A percentile compares a stretch with the other conserved stretches of the same genome.
phyloP scores from a whole-genome alignment of 2,113 vertebrate species.

The Camelus bactrianus region DNA sequence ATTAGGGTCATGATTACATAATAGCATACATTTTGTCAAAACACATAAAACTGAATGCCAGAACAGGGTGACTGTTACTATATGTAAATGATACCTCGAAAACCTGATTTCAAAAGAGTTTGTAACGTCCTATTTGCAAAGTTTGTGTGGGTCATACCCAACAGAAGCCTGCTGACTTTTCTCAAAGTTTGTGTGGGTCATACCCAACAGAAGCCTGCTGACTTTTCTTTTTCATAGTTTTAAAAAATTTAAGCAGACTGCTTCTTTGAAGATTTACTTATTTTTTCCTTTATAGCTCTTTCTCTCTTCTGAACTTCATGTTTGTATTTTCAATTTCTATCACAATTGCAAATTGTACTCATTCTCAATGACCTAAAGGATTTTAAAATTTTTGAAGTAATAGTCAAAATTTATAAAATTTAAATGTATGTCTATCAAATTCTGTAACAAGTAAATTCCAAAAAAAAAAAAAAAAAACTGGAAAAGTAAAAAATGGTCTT shows the following conservation, averaged over 20 bases:
- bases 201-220: background rate
- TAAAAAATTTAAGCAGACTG: background rate
- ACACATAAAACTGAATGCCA: background rate
- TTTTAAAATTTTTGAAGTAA: background rate
- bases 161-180: background rate
- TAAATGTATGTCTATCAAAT: background rate
- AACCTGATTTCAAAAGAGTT: slow-evolving; percentile 2
- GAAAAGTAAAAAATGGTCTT: background rate
- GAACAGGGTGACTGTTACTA: background rate
- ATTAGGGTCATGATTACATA: background rate
- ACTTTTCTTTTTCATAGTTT: slow-evolving; percentile 40
- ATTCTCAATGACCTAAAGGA: background rate
- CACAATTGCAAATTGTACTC: background rate
- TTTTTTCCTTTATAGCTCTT: slow-evolving; percentile 7
- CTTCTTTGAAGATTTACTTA: slow-evolving; percentile 8
- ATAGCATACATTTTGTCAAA: slow-evolving; percentile 13
- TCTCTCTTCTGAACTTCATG: background rate
- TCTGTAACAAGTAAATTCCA: background rate
- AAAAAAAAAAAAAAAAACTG: background rate
- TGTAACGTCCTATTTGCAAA: background rate
- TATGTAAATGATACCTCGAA: background rate
- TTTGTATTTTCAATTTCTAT: background rate
- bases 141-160: background rate
- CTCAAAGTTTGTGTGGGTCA: background rate
- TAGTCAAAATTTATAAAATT: background rate